A percentile compares a stretch with the other conserved stretches of the same genome.
Conservation (phyloP, 1,140 invertebrate species). For the Frieseomelitta varia region DNA sequence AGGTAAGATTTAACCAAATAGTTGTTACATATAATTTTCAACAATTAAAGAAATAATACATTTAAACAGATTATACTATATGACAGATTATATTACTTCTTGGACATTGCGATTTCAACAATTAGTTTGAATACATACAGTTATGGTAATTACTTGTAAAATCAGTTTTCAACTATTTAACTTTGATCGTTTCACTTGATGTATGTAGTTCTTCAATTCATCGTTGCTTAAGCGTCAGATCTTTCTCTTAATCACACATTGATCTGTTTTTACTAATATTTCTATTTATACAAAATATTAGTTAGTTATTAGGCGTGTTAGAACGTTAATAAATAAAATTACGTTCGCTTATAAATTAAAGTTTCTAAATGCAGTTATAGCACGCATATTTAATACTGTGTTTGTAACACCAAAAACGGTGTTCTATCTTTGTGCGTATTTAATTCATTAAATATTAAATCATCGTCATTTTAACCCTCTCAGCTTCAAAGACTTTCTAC, state of each 20-base stretch:
- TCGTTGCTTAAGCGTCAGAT: no score
- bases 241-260: background rate
- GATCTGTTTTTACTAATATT: background rate
- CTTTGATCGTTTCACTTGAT: no score
- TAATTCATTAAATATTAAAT: background rate
- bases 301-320: background rate
- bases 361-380: background rate
- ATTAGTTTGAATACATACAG: no score
- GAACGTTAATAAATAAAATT: slow-evolving; percentile 3
- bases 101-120: no score
- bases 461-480: background rate
- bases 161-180: no score
- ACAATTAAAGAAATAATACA: no score
- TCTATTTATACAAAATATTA: background rate
- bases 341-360: background rate
- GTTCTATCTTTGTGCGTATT: background rate
- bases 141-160: no score
- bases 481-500: background rate
- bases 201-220: no score
- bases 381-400: background rate
- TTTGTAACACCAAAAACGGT: background rate
- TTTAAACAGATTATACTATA: no score
- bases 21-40: no score
- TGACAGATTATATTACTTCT: no score
- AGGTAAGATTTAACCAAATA: no score